A percentile compares a stretch with the other conserved stretches of the same genome.
These are phyloP conservation scores for Melitaea athalia DNA, from an alignment of 2,888 invertebrate species.

Conservation along the genomic window DNA sequence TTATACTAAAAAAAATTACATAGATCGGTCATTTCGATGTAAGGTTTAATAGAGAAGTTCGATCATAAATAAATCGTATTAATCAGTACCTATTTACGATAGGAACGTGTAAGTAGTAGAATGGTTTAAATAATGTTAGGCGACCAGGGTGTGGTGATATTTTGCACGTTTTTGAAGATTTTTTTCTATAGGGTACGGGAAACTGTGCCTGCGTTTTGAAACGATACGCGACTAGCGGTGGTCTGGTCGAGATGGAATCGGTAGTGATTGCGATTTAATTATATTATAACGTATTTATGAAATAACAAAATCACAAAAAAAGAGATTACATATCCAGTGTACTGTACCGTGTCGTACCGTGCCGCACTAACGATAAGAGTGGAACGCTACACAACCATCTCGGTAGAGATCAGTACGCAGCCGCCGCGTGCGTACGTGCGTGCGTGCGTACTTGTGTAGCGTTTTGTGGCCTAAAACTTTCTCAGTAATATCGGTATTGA, in stretches of 20 bases:
- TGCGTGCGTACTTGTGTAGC: conserved; percentile 69
- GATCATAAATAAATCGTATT: conserved; percentile 73
- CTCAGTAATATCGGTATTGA: conserved; percentile 77
- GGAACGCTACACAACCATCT: conserved; percentile 66
- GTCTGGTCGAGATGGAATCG: conserved; percentile 61
- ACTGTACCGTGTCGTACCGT: conserved; percentile 42
- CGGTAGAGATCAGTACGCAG: conserved; percentile 9
- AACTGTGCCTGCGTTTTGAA: conserved; percentile 64
- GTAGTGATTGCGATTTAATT: conserved; percentile 69
- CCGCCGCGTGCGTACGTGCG: conserved; percentile 56
- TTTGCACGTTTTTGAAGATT: conserved; percentile 82
- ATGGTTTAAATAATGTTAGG: conserved; percentile 81
- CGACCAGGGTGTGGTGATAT: conserved; percentile 83
- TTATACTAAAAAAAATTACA: conserved; percentile 71
- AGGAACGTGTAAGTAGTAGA: conserved; percentile 75
- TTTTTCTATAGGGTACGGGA: conserved; percentile 74
- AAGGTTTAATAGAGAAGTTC: conserved; percentile 73
- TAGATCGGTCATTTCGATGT: conserved; percentile 73
- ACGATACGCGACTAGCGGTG: conserved; percentile 59
- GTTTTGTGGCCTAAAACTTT: conserved; percentile 77
- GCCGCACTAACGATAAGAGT: conserved; percentile 44
- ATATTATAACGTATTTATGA: conserved; percentile 43
- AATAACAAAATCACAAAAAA: conserved; percentile 44
- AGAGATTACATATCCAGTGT: conserved; percentile 77
- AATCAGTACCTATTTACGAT: conserved; percentile 71